A percentile compares a stretch with the other conserved stretches of the same genome.
phyloP scores from a whole-genome alignment of 2,113 vertebrate genomes.

The Tragulus kanchil region DNA sequence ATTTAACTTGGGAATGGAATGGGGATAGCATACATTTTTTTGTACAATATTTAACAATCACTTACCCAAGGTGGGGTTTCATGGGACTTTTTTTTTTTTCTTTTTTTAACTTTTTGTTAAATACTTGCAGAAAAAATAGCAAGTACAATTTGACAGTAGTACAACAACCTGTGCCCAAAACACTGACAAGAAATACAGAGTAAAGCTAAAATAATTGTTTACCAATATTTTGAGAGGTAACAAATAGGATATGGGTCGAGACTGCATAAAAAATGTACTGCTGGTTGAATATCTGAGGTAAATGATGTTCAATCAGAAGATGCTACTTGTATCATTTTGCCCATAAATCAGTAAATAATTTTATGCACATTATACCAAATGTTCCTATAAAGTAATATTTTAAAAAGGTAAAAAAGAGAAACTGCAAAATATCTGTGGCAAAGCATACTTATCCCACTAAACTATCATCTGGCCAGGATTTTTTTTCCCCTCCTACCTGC shows the following conservation, averaged over 20 bases:
- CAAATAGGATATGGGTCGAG: conserved; percentile 88
- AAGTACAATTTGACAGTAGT: conserved; percentile 91
- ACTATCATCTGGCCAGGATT: conserved; percentile 55
- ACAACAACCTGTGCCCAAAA: conserved; percentile 92
- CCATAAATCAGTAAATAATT: conserved; percentile 83
- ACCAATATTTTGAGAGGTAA: conserved; percentile 91
- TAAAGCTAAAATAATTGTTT: conserved; percentile 89
- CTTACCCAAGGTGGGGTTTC: conserved; percentile 88
- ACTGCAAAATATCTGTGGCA: conserved; percentile 78
- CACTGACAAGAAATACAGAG: conserved; percentile 90
- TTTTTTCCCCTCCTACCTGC: conserved; percentile 54
- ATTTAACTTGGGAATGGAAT: conserved; percentile 87
- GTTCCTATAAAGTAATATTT: conserved; percentile 83
- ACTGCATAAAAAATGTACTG: conserved; percentile 89
- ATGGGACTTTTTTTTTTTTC: conserved; percentile 75
- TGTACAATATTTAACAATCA: conserved; percentile 98
- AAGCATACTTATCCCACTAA: conserved; percentile 73
- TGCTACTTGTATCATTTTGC: conserved; percentile 89
- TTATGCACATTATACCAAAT: conserved; percentile 86
- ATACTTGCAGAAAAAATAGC: conserved; percentile 91
- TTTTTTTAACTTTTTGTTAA: conserved; percentile 85
- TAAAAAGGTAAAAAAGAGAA: conserved; percentile 83
- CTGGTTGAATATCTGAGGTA: conserved; percentile 96
- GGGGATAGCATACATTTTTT: conserved; percentile 94
- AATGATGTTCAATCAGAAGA: conserved; percentile 89